A percentile compares a stretch with the other conserved stretches of the same genome.
phyloP scores from a whole-genome alignment of 2,888 invertebrate genomes.

The Lepidocyrtinus sp. region DNA sequence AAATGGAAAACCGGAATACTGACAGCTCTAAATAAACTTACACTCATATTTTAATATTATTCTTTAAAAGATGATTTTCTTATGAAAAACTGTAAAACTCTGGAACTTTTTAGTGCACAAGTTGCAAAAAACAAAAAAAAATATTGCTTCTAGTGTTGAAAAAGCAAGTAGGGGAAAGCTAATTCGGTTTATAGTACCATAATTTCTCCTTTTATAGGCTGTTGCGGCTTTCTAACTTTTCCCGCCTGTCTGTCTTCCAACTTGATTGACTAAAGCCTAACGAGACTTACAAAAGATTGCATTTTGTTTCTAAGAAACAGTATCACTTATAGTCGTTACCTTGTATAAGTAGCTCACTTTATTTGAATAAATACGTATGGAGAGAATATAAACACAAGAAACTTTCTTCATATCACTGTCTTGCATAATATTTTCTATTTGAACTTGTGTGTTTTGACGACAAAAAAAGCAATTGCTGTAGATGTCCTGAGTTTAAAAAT shows the following conservation, averaged over 20 bases:
- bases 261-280: conserved; percentile 44
- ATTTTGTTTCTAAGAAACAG: no score
- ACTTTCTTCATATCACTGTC: no score
- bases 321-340: no score
- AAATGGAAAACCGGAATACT: conserved; percentile 21
- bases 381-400: no score
- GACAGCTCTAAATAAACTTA: conserved; percentile 7
- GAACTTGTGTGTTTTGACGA: no score
- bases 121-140: not conserved
- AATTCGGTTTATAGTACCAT: conserved; percentile 48
- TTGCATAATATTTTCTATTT: no score
- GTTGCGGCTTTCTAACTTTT: conserved; percentile 43
- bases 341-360: not conserved
- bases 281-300: conserved; percentile 27
- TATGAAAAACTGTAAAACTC: no score
- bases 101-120: no score
- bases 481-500: no score
- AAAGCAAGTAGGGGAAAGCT: conserved; percentile 25
- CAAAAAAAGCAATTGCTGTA: no score
- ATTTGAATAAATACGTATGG: no score
- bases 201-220: conserved; percentile 48
- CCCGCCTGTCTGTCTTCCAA: conserved; percentile 32
- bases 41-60: conserved; percentile 10
- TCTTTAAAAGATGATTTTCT: not conserved
- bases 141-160: not conserved